Conservation (phyloP, 2,888 invertebrate genomes). For the Sepiola atlantica region DNA sequence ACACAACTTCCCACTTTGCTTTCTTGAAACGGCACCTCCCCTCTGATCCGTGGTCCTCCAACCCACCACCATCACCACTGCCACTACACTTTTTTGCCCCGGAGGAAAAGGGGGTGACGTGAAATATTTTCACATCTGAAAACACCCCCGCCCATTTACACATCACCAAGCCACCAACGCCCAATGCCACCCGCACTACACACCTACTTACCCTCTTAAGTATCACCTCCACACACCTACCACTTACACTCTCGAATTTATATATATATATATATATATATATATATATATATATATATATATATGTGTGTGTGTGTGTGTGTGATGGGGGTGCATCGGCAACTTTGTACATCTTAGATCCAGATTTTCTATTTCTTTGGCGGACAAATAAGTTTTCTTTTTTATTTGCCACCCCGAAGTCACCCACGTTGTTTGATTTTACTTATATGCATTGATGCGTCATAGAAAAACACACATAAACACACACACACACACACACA, state of each 20-base stretch:
- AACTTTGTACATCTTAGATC: not conserved
- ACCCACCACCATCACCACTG: no score
- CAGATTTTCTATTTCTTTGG: not conserved
- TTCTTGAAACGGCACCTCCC: no score
- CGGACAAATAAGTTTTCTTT: not conserved
- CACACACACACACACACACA: no score
- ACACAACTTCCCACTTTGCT: no score
- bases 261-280: not conserved
- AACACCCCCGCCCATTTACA: not conserved
- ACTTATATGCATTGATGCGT: not conserved
- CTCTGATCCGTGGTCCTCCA: no score
- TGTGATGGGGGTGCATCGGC: not conserved
- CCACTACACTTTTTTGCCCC: no score
- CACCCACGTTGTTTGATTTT: not conserved
- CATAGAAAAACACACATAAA: not conserved
- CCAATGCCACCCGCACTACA: not conserved
- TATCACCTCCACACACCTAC: not conserved
- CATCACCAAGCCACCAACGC: conserved; percentile 19
- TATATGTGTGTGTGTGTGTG: not conserved
- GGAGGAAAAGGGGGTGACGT: not conserved
- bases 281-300: not conserved
- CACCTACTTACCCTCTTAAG: conserved; percentile 8
- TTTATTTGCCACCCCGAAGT: not conserved
- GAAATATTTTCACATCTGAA: conserved; percentile 19
- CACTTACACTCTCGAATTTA: not conserved